Percentiles rank a stretch among this genome's conserved stretches.
These are phyloP conservation scores for Brachionus koreanus DNA, from an alignment of 1,140 invertebrate species.

Conservation along the genomic window DNA sequence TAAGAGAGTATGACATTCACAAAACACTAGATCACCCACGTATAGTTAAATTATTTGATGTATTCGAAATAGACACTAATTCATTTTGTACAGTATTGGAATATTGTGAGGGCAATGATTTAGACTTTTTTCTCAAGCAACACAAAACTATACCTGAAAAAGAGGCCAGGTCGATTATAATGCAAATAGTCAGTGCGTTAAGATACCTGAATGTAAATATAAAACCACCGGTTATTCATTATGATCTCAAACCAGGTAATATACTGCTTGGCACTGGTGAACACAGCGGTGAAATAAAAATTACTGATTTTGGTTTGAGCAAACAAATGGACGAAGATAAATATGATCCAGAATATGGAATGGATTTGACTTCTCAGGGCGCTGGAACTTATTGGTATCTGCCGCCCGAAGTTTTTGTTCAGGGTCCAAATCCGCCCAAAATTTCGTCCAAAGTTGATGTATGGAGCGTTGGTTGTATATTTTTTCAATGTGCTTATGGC, in stretches of 20 bases:
- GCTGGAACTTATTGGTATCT: slow-evolving; percentile 99
- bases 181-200: slow-evolving; percentile 88
- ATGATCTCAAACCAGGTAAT: slow-evolving; percentile 95
- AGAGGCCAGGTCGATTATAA: slow-evolving; percentile 95
- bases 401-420: slow-evolving; percentile 99
- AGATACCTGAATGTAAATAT: slow-evolving; percentile 97
- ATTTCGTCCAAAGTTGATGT: slow-evolving; percentile 99
- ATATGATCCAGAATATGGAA: slow-evolving; percentile 94
- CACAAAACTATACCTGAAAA: slow-evolving; percentile 98
- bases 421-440: slow-evolving; percentile 97
- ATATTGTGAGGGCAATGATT: slow-evolving; percentile 99
- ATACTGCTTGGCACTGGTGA: slow-evolving; percentile 66
- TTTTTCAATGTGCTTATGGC: slow-evolving; percentile 99
- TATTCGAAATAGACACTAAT: slow-evolving; percentile 99
- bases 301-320: slow-evolving; percentile 97
- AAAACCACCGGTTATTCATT: slow-evolving; percentile 98
- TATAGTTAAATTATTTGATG: slow-evolving; percentile 96
- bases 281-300: slow-evolving; percentile 93
- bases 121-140: slow-evolving; percentile 99
- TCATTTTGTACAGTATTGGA: slow-evolving; percentile 97
- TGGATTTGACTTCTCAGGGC: slow-evolving; percentile 98
- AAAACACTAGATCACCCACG: slow-evolving; percentile 95
- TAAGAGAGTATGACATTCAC: slow-evolving; percentile 99
- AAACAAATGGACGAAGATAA: slow-evolving; percentile 99
- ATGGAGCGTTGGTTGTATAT: slow-evolving; percentile 99